These are phyloP conservation scores for Agonum fuliginosum DNA, from an alignment of 2,888 invertebrate species.

Conservation along the genomic window DNA sequence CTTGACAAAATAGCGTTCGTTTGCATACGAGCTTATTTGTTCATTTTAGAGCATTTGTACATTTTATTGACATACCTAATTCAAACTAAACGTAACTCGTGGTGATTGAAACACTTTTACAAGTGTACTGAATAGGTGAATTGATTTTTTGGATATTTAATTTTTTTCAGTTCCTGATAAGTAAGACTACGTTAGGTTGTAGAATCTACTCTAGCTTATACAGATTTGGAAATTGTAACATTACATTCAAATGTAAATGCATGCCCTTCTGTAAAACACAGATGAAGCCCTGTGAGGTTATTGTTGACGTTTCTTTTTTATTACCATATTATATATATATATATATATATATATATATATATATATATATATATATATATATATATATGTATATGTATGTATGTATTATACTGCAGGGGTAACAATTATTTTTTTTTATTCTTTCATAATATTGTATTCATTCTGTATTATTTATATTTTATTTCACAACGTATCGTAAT, in stretches of 20 bases:
- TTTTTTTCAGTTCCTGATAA: conserved; percentile 46
- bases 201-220: conserved; percentile 42
- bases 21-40: neutral
- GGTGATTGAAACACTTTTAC: conserved; percentile 29
- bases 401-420: conserved; percentile 16
- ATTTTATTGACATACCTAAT: conserved; percentile 37
- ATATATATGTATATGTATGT: neutral
- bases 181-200: conserved; percentile 44
- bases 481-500: conserved; percentile 51
- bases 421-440: conserved; percentile 19
- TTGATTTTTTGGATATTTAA: conserved; percentile 19
- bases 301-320: conserved; percentile 27
- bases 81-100: conserved; percentile 18
- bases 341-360: conserved; percentile 16
- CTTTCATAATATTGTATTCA: conserved; percentile 41
- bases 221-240: conserved; percentile 15
- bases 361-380: conserved; percentile 15
- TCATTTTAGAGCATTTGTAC: conserved; percentile 33
- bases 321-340: conserved; percentile 4
- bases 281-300: conserved; percentile 3
- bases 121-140: conserved; percentile 25
- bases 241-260: conserved; percentile 28
- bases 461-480: conserved; percentile 52
- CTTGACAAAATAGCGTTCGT: neutral
- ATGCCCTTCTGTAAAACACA: conserved; percentile 38